Evolutionary conservation across 2,113 vertebrate genomes (phyloP).

Genomic region (human): GRCh38 chr7:56181501-56182000

Average conservation of each 20-base stretch:
- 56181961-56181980: neutral
- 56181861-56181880: neutral
- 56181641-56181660: neutral
- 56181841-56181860: neutral
- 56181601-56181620: neutral
- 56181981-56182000: neutral
- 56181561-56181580: neutral
- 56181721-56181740: neutral
- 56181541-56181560: neutral
- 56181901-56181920: neutral
- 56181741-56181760: slow-evolving; percentile 1
- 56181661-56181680: neutral
- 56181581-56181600: neutral
- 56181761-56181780: neutral
- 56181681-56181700: neutral
- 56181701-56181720: neutral
- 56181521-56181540: neutral
- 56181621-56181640: neutral
- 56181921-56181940: too few relatives aligned
- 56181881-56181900: neutral
- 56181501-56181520: neutral
- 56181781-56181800: neutral
- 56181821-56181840: neutral
- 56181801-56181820: slow-evolving; percentile 15
- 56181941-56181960: neutral